Evolutionary conservation across 2,113 vertebrate species (phyloP), one percentile per base, ranked within the genome.

Genomic region (Actenoides hombroni): DNA sequence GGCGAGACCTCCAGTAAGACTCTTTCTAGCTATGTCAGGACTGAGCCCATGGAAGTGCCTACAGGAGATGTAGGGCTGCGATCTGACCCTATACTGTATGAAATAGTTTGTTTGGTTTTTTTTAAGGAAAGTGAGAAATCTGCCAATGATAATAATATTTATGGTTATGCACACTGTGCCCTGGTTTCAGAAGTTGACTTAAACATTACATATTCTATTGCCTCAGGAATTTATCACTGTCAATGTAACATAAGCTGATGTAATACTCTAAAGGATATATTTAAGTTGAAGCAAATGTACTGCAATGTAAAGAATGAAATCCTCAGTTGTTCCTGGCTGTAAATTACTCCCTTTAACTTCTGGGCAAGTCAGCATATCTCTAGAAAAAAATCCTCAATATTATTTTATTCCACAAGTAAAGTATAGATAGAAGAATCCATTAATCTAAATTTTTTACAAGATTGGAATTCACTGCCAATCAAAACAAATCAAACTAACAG

Each of bases 371-470:
- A 94, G 95, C 91, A 28, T 92, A 82, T 96, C 83, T 79, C 37
- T 73, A 79, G 31, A 91, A 88, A 57, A 96, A 96, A 51, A 57
- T 88, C 61, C 86, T 87, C 78, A 91, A 83, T 54, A 76, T 26
- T 89, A 42, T 84, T 68, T 88, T 77, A 73, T 74, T 96, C 73
- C 44, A 40, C 25, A 82, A 96, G 84, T 86, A 83, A 79, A 94
- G 49, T 64, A 65, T 4, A 96, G 94, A 94, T 95, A 97, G 96
- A 96, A 96, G 74, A 92, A 91, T 65, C 92, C 94, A 92, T 95
- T 96, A 92, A 94, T 96, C 92, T 91, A 90, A 88, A 79, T 51
- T 96, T 95, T 96, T 96, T 95, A 83, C 70, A 85, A 91, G 94
- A 95, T 92, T 94, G 57, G 80, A 94, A 94, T 82, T 95, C 70